Evolutionary conservation across 1,140 invertebrate species (phyloP).

Genomic region (Metaphire vulgaris): DNA sequence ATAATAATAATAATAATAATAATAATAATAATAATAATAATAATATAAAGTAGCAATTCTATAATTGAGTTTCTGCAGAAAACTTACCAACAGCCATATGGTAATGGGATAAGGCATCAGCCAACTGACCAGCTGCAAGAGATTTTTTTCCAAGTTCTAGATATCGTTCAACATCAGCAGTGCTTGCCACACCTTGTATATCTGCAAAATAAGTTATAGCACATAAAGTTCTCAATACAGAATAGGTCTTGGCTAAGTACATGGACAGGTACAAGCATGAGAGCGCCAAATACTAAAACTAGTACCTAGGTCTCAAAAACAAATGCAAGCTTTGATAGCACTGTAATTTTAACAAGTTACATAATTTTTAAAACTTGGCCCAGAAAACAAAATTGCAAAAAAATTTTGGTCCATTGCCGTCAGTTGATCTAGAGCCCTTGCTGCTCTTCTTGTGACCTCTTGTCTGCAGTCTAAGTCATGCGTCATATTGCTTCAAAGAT

Average conservation of each 20-base stretch:
- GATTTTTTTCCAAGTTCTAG: constrained; percentile 86
- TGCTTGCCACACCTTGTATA: constrained; percentile 15
- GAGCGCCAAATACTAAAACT: background rate
- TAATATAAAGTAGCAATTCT: too few species aligned
- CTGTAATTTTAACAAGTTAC: too few species aligned
- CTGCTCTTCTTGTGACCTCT: too few species aligned
- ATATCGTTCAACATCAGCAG: constrained; percentile 76
- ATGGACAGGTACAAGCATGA: background rate
- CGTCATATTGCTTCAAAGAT: too few species aligned
- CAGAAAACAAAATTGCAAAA: too few species aligned
- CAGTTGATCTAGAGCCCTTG: too few species aligned
- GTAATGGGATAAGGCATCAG: constrained; percentile 93
- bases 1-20: too few species aligned
- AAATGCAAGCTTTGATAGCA: background rate
- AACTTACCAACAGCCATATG: constrained; percentile 90
- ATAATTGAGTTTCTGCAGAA: too few species aligned
- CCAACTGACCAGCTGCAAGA: constrained; percentile 80
- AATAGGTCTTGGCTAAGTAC: background rate
- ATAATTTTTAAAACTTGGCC: too few species aligned
- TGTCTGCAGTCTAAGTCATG: too few species aligned
- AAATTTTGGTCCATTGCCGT: too few species aligned
- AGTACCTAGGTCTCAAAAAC: background rate
- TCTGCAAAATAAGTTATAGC: constrained; percentile 18
- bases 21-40: too few species aligned
- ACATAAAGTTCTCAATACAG: background rate